Evolutionary conservation across 1,140 invertebrate species (phyloP), one percentile per base, ranked within the genome.

Genomic region (Drosophila pseudoobscura): DNA sequence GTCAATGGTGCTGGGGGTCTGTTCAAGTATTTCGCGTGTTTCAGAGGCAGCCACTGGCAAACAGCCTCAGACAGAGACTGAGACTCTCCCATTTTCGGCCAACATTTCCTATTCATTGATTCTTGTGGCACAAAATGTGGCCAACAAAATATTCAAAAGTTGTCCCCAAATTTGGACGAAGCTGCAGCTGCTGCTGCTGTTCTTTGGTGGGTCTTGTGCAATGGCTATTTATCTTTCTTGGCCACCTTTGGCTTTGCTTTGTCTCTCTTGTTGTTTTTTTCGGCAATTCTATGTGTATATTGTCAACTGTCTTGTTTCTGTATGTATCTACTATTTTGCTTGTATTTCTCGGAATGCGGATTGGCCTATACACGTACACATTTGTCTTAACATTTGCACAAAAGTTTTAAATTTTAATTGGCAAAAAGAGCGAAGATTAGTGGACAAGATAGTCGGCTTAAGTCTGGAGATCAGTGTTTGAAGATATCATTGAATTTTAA

Each of bases 191-290:
- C 49, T 20, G 39, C 31, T 35, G 31, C 31, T 15, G 41, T 57
- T 62, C 54, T 46, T 5, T 46, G 54, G 54, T 56, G 6, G 26
- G 20, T 71, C 22, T 71, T 71, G 49, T 41, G 68, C 54, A 71
- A 71, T 70, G 6, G 6, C 47, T 52, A 45, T 60, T 71, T 71
- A 71, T 71, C 58, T 71, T 71, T 71, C 58, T 71, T 71, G 31
- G 65, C 51, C 13, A 69, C 17, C 35, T 39, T 56, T 44, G 8
- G 52, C 52, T 69, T 20, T 20, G 20, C 20, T 20, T 69, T 69
- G 62, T 68, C 11, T 43, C n/a, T 13, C 11, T 39, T 13, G 11
- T 39, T 39, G 11, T 13, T 35, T 22, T 51, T 56, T 70, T 55
- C 11, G 54, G 47, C 49, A 22, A 60, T 71, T 71, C 68, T 60